A percentile compares a stretch with the other conserved stretches of the same genome.
Conservation (phyloP, 2,797 vertebrate genomes). For the Varecia variegata region DNA sequence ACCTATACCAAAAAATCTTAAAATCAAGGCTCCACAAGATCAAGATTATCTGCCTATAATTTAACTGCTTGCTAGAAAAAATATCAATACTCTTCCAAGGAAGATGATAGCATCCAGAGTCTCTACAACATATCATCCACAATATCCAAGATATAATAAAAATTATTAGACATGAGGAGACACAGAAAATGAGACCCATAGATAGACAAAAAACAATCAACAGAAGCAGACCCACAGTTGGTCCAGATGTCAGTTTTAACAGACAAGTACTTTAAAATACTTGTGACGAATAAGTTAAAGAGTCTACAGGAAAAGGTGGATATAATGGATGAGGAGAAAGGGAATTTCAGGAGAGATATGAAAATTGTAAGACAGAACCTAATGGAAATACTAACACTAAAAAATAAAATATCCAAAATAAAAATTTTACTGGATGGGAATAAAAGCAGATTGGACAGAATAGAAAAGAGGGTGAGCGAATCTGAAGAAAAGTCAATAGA, state of each 20-base stretch:
- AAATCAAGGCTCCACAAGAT: not conserved
- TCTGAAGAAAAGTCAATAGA: not conserved
- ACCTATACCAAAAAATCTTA: not conserved
- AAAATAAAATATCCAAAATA: not conserved
- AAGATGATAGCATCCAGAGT: not conserved
- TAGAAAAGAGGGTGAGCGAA: not conserved
- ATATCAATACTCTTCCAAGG: not conserved
- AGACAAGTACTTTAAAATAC: slow-evolving; percentile 13
- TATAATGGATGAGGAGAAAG: not conserved
- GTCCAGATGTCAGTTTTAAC: not conserved
- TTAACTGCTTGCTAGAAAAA: not conserved
- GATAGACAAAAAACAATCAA: not conserved
- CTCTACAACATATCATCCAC: not conserved
- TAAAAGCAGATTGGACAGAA: not conserved
- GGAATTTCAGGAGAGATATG: not conserved
- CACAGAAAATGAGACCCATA: not conserved
- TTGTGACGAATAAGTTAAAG: not conserved
- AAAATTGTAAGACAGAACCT: not conserved
- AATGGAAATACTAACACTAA: not conserved
- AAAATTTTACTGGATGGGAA: not conserved
- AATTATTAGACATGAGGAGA: slow-evolving; percentile 9
- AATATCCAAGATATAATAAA: not conserved
- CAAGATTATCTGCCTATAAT: not conserved
- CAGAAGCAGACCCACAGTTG: not conserved
- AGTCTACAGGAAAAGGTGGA: not conserved